Evolutionary conservation across 2,888 invertebrate genomes (phyloP), one percentile per base, ranked within the genome.

Genomic region (Acronicta leporina): DNA sequence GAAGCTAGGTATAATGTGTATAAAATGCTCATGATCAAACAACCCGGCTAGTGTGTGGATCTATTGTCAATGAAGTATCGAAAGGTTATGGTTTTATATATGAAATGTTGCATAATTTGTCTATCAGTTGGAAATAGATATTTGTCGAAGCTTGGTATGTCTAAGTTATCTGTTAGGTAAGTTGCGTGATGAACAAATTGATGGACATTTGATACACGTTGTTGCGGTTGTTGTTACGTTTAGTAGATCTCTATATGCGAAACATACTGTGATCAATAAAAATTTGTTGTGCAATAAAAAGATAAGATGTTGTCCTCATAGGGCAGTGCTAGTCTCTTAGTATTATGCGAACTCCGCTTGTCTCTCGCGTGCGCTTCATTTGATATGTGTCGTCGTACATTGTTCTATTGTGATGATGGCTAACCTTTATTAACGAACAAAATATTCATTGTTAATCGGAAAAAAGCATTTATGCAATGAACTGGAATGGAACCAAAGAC

Each of bases 401-500:
- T 51, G 62, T 69, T 56, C 59, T 73, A 66, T 63, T 65, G 66
- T 63, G 72, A 71, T 73, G 63, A 71, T 66, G 77, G 71, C 66
- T 70, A 70, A 73, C 64, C 51, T 73, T 70, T 54, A 73, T 57
- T 69, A 72, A 80, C 79, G 87, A 87, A 87, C 86, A 88, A 89
- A 80, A 80, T 77, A 80, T 71, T 77, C 79, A 81, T 73, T 76
- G 74, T 77, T 75, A 78, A 79, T 82, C 75, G 84, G 76, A 73
- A 75, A 33, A 79, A 85, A 83, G 85, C 86, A 85, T 87, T 87
- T 85, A 87, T 81, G 86, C 88, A 86, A 86, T 83, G 88, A 85
- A 90, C 88, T 91, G 87, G 87, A 87, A 87, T 84, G 86, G 84
- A 90, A 91, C 91, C 92, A 92, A 92, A 92, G 92, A 92, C 92